phyloP scores from a whole-genome alignment of 2,888 invertebrate genomes.

The Aquatica leii region DNA sequence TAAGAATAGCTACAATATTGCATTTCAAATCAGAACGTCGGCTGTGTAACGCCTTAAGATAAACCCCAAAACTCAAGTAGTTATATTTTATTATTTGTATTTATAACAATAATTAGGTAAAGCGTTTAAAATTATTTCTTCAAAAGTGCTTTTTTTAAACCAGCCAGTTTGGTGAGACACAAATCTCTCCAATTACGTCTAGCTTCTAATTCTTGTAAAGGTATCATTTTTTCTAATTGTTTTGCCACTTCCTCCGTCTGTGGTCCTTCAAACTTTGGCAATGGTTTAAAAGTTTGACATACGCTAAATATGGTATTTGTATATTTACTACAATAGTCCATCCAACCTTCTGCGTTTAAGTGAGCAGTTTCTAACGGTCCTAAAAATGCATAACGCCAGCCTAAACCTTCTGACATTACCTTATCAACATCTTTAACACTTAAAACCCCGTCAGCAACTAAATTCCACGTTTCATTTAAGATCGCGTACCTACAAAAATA shows the following conservation, averaged over 20 bases:
- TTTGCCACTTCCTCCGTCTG: conserved; percentile 72
- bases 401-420: conserved; percentile 93
- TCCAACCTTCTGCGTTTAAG: conserved; percentile 89
- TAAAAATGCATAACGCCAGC: conserved; percentile 94
- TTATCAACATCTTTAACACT: conserved; percentile 89
- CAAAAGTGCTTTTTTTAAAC: conserved; percentile 66
- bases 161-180: conserved; percentile 80
- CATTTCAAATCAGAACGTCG: too few species aligned
- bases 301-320: conserved; percentile 68
- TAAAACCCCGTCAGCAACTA: conserved; percentile 85
- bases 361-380: conserved; percentile 95
- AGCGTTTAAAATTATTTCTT: too few species aligned
- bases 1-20: too few species aligned
- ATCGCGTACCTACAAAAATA: conserved; percentile 80
- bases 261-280: conserved; percentile 76
- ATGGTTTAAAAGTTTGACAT: conserved; percentile 78
- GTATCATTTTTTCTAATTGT: conserved; percentile 77
- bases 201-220: conserved; percentile 76
- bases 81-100: too few species aligned
- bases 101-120: too few species aligned
- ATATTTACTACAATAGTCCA: conserved; percentile 70
- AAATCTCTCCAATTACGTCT: conserved; percentile 84
- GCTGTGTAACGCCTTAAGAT: too few species aligned
- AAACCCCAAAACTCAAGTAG: too few species aligned
- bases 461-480: conserved; percentile 89